Evolutionary conservation across 2,888 invertebrate species (phyloP).

Genomic region (Rhaphigaster nebulosa): DNA sequence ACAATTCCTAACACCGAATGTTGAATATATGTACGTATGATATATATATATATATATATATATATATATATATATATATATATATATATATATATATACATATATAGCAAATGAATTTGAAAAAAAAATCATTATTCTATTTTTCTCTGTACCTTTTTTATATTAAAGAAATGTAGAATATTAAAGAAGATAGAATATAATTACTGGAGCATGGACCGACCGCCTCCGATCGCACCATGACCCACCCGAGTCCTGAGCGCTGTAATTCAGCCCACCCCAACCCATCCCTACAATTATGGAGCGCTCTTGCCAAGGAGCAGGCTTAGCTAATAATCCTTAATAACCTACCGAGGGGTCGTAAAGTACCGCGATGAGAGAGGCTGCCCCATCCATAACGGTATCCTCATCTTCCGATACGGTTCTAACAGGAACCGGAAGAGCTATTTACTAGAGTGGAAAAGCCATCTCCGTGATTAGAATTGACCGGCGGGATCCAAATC

Average conservation of each 20-base stretch:
- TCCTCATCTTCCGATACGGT: conserved; percentile 4
- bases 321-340: neutral
- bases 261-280: neutral
- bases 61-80: too few relatives aligned
- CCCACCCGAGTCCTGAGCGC: neutral
- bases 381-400: neutral
- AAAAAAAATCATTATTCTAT: too few relatives aligned
- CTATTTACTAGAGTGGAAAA: conserved; percentile 34
- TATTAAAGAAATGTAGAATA: too few relatives aligned
- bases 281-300: neutral
- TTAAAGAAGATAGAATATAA: neutral
- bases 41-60: too few relatives aligned
- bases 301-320: neutral
- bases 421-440: conserved; percentile 19
- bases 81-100: too few relatives aligned
- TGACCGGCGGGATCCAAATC: neutral
- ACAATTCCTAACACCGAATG: too few relatives aligned
- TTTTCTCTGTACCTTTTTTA: too few relatives aligned
- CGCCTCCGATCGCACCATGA: neutral
- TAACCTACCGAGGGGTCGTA: neutral
- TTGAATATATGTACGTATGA: too few relatives aligned
- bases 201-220: neutral
- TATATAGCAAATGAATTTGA: too few relatives aligned
- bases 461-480: conserved; percentile 9
- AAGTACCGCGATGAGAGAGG: neutral